Conservation (phyloP, 2,797 vertebrate species). For the Tokudaia muenninki region DNA sequence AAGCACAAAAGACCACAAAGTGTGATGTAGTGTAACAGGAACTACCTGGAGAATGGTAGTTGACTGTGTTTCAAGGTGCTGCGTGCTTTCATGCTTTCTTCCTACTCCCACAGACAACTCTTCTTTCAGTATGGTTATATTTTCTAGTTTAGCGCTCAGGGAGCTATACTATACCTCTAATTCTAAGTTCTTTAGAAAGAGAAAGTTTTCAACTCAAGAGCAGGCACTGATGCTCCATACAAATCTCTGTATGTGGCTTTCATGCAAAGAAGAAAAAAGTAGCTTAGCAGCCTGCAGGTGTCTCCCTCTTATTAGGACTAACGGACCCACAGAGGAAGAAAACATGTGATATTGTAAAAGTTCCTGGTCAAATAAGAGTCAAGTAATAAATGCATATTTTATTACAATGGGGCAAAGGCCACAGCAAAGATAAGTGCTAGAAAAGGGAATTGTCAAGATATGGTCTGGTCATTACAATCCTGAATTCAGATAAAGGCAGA, state of each 20-base stretch:
- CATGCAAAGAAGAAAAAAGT: background rate
- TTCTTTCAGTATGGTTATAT: background rate
- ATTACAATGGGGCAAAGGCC: background rate
- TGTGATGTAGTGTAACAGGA: background rate
- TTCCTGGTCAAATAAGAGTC: background rate
- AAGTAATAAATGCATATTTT: background rate
- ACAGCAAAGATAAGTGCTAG: background rate
- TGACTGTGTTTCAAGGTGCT: background rate
- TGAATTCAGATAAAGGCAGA: background rate
- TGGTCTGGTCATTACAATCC: background rate
- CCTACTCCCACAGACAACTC: background rate
- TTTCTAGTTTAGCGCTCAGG: conserved; percentile 4
- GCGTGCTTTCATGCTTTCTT: background rate
- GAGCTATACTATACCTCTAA: background rate
- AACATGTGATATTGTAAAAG: background rate
- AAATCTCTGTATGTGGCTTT: background rate
- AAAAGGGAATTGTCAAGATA: background rate
- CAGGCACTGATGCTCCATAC: background rate
- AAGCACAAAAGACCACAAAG: background rate
- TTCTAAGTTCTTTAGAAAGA: background rate
- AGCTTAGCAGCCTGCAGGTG: background rate
- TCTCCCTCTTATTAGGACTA: background rate
- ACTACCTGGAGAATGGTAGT: background rate
- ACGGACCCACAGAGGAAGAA: background rate
- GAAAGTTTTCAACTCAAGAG: background rate